Conservation (phyloP, 2,888 invertebrate species). For the Harpalus rufipes region DNA sequence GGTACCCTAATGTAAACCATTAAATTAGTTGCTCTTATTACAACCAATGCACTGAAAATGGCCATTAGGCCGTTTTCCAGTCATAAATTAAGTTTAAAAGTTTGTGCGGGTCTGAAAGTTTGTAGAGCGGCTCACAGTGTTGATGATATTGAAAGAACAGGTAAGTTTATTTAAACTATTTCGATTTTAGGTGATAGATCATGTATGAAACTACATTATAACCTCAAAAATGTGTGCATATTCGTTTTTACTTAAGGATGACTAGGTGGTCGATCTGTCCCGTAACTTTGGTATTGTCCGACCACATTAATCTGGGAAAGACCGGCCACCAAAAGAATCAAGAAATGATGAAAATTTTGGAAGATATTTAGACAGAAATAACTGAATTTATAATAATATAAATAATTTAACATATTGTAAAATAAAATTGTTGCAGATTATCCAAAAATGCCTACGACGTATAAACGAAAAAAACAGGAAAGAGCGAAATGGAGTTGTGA, state of each 20-base stretch:
- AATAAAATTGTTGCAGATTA: conserved; percentile 18
- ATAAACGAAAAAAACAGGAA: conserved; percentile 11
- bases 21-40: too few relatives aligned
- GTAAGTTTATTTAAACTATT: conserved; percentile 18
- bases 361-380: conserved; percentile 16
- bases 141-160: conserved; percentile 18
- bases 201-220: conserved; percentile 9
- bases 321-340: conserved; percentile 4
- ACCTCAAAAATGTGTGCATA: conserved; percentile 18
- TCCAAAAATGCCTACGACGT: conserved; percentile 16
- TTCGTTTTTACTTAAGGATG: background rate
- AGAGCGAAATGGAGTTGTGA: conserved; percentile 11
- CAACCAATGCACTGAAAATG: too few relatives aligned
- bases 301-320: conserved; percentile 11
- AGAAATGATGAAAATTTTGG: background rate
- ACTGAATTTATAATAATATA: background rate
- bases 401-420: conserved; percentile 18
- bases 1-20: too few relatives aligned
- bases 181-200: conserved; percentile 16
- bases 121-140: background rate
- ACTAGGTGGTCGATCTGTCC: conserved; percentile 13
- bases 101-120: conserved; percentile 10
- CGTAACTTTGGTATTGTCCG: conserved; percentile 8
- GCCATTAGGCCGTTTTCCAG: background rate
- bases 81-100: conserved; percentile 12